Conservation (phyloP, 2,888 invertebrate genomes). For the Ethmia dodecea region DNA sequence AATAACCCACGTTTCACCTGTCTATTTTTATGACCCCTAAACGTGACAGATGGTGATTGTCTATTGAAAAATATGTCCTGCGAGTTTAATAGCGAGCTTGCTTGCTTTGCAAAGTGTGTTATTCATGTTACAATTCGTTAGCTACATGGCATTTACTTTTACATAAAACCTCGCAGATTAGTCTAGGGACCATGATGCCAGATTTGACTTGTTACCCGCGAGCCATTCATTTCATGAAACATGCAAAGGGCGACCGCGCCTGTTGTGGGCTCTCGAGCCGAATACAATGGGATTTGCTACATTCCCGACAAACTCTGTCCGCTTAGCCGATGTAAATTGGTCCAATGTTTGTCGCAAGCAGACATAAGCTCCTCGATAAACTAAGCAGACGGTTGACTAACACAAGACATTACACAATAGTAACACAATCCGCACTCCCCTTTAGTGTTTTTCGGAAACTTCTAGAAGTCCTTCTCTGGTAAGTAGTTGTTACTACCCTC, state of each 20-base stretch:
- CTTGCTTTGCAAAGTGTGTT: no score
- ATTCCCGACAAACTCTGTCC: constrained; percentile 26
- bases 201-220: constrained; percentile 24
- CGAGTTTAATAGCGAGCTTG: no score
- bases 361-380: constrained; percentile 13
- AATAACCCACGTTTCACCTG: no score
- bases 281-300: constrained; percentile 34
- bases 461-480: constrained; percentile 29
- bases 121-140: constrained; percentile 1
- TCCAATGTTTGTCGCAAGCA: constrained; percentile 32
- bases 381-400: background rate
- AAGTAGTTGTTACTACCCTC: constrained; percentile 42
- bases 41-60: no score
- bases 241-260: constrained; percentile 28
- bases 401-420: no score
- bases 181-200: constrained; percentile 16
- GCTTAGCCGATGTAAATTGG: constrained; percentile 40
- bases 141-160: background rate
- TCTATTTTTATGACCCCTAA: no score
- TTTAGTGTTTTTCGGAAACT: constrained; percentile 32
- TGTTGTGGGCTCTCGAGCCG: constrained; percentile 13
- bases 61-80: no score
- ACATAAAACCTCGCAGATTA: constrained; percentile 11
- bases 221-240: constrained; percentile 30
- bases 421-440: constrained; percentile 44